phyloP scores from a whole-genome alignment of 2,797 vertebrate species.

The Diplodus puntazzo region DNA sequence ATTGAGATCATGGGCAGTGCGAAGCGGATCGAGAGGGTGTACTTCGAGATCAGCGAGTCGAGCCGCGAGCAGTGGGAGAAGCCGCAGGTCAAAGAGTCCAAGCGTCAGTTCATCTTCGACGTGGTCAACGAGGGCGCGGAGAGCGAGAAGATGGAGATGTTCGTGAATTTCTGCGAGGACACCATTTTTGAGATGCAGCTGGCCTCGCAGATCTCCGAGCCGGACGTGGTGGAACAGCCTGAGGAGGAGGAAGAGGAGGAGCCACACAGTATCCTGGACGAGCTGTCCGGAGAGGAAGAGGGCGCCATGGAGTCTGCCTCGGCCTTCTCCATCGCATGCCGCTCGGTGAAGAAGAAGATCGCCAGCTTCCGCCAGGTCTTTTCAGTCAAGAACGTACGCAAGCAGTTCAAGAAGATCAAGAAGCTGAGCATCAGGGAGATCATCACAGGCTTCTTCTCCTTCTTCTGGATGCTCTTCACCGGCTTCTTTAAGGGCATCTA shows the following conservation, averaged over 20 bases:
- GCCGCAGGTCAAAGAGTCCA: conserved; percentile 98
- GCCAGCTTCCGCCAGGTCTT: conserved; percentile 83
- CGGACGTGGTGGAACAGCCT: conserved; percentile 87
- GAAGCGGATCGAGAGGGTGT: conserved; percentile 97
- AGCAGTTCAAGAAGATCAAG: conserved; percentile 91
- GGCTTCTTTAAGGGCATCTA: conserved; percentile 93
- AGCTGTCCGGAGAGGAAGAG: conserved; percentile 86
- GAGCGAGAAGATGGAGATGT: conserved; percentile 99
- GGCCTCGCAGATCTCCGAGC: conserved; percentile 97
- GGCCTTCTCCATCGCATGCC: conserved; percentile 91
- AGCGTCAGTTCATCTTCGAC: conserved; percentile 99
- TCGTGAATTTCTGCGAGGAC: conserved; percentile 99
- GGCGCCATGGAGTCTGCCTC: conserved; percentile 87
- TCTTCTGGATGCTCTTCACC: conserved; percentile 94
- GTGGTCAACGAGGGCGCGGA: conserved; percentile 98
- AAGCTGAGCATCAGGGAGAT: conserved; percentile 94
- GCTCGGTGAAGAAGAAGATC: conserved; percentile 87
- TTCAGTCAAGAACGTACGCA: conserved; percentile 89
- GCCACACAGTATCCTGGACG: conserved; percentile 81
- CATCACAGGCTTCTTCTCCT: conserved; percentile 91
- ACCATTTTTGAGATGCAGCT: conserved; percentile 99
- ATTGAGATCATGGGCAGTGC: conserved; percentile 99
- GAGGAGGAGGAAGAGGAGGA: conserved; percentile 91
- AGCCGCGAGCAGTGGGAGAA: conserved; percentile 99
- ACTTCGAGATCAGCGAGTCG: conserved; percentile 99